These are phyloP conservation scores for Forbesichthys papilliferus DNA, from an alignment of 2,113 vertebrate species.

Conservation along the genomic window DNA sequence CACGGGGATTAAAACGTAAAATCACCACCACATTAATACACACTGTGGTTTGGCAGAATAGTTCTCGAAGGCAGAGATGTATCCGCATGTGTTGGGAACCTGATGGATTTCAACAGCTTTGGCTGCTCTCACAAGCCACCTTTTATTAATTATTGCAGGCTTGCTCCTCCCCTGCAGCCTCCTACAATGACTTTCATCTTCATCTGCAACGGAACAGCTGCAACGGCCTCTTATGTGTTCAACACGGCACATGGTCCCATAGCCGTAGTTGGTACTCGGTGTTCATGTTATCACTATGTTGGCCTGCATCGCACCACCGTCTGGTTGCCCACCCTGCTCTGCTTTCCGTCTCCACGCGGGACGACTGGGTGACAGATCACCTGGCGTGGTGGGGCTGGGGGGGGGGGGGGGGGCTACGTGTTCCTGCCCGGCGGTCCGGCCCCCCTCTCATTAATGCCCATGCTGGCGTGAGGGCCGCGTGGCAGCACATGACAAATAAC, in stretches of 20 bases:
- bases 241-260: background rate
- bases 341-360: slow-evolving; percentile 42
- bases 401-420: too few species aligned
- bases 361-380: slow-evolving; percentile 78
- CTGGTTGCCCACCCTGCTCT: slow-evolving; percentile 33
- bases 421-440: slow-evolving; percentile 69
- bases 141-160: slow-evolving; percentile 54
- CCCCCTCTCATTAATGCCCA: slow-evolving; percentile 82
- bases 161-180: slow-evolving; percentile 38
- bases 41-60: slow-evolving; percentile 15
- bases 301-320: slow-evolving; percentile 28
- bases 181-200: slow-evolving; percentile 39
- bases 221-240: background rate
- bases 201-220: slow-evolving; percentile 6
- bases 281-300: slow-evolving; percentile 17
- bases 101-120: slow-evolving; percentile 53
- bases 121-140: slow-evolving; percentile 48
- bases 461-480: slow-evolving; percentile 72
- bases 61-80: slow-evolving; percentile 26
- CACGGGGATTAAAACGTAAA: background rate
- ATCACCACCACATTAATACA: background rate
- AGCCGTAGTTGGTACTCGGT: slow-evolving; percentile 7
- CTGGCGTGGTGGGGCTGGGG: slow-evolving; percentile 43
- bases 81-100: slow-evolving; percentile 36
- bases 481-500: slow-evolving; percentile 84